phyloP scores from a whole-genome alignment of 2,797 vertebrate genomes.

The Bovichtus variegatus region DNA sequence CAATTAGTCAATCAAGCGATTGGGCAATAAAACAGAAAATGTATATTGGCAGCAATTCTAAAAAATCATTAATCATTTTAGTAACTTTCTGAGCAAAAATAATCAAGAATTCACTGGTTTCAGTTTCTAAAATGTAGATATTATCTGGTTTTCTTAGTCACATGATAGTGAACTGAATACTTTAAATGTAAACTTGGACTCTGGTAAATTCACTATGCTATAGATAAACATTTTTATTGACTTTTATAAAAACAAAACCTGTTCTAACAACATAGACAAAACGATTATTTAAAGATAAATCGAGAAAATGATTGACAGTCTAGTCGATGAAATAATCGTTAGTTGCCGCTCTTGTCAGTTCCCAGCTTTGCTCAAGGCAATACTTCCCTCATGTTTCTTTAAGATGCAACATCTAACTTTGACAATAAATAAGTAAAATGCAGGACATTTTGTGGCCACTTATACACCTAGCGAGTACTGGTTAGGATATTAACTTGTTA shows the following conservation, averaged over 20 bases:
- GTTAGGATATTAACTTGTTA: neutral
- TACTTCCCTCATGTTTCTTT: neutral
- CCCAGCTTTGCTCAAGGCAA: neutral
- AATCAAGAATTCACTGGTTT: neutral
- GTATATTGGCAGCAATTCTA: neutral
- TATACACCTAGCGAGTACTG: neutral
- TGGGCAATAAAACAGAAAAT: neutral
- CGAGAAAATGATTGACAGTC: neutral
- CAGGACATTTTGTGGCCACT: neutral
- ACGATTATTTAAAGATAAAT: neutral
- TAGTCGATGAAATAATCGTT: neutral
- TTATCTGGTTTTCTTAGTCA: neutral
- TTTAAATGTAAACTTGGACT: neutral
- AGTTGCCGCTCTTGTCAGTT: neutral
- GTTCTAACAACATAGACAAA: neutral
- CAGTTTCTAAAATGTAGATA: neutral
- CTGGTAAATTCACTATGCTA: neutral
- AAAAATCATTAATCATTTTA: neutral
- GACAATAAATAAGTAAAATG: neutral
- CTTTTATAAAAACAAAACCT: neutral
- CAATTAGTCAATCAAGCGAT: neutral
- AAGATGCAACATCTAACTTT: neutral
- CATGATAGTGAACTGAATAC: neutral
- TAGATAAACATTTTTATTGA: neutral
- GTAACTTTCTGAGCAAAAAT: neutral